Conservation (phyloP, 1,140 invertebrate genomes). For the Semibalanus balanoides region DNA sequence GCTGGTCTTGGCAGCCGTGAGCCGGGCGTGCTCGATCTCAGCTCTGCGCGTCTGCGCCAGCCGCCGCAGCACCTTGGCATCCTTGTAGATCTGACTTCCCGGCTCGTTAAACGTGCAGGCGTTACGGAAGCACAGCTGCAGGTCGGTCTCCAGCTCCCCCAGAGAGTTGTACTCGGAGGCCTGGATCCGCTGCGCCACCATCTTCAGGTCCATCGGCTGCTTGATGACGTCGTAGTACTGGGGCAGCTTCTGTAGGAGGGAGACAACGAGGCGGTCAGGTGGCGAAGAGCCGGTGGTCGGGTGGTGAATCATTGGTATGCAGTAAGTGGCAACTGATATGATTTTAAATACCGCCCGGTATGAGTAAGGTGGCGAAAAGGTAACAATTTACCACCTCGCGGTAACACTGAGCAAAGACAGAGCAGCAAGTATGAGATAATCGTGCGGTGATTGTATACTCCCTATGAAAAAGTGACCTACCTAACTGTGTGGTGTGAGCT, state of each 20-base stretch:
- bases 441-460: too few species aligned
- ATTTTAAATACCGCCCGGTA: too few species aligned
- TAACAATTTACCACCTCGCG: too few species aligned
- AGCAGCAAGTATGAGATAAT: too few species aligned
- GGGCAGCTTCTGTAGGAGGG: slow-evolving; percentile 56
- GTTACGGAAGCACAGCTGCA: slow-evolving; percentile 83
- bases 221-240: slow-evolving; percentile 95
- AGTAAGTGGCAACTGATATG: too few species aligned
- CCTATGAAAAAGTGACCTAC: too few species aligned
- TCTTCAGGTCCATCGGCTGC: slow-evolving; percentile 86
- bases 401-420: too few species aligned
- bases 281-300: too few species aligned
- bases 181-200: slow-evolving; percentile 83
- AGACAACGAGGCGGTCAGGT: too few species aligned
- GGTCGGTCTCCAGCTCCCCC: slow-evolving; percentile 74
- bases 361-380: too few species aligned
- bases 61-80: slow-evolving; percentile 78
- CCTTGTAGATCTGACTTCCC: slow-evolving; percentile 90
- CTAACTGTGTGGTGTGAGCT: too few species aligned
- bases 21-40: slow-evolving; percentile 1
- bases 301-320: too few species aligned
- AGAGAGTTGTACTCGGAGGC: slow-evolving; percentile 57
- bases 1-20: neutral
- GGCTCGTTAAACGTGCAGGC: slow-evolving; percentile 94
- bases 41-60: slow-evolving; percentile 33